Conservation (phyloP, 2,888 invertebrate species). For the Scelioninae gen. 2 region DNA sequence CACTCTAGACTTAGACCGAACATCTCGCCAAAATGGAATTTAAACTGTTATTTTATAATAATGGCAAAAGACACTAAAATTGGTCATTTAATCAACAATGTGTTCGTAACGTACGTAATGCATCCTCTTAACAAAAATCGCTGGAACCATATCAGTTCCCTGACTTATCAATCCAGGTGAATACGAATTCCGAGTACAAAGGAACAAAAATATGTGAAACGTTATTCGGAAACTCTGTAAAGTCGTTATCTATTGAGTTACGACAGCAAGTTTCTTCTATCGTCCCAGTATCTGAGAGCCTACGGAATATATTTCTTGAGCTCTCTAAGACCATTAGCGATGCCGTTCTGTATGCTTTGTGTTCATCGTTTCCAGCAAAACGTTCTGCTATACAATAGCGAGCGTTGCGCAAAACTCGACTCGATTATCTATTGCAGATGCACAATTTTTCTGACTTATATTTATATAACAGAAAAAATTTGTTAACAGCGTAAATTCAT, state of each 20-base stretch:
- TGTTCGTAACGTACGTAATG: too few relatives aligned
- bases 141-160: constrained; percentile 5
- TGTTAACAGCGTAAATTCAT: constrained; percentile 30
- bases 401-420: constrained; percentile 50
- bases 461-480: constrained; percentile 20
- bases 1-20: too few relatives aligned
- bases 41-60: too few relatives aligned
- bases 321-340: constrained; percentile 59
- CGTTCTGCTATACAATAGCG: constrained; percentile 65
- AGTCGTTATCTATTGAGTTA: constrained; percentile 56
- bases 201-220: constrained; percentile 27
- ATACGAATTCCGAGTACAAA: constrained; percentile 13
- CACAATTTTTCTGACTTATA: constrained; percentile 37
- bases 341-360: constrained; percentile 66
- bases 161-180: constrained; percentile 39
- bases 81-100: too few relatives aligned
- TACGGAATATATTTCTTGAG: constrained; percentile 56
- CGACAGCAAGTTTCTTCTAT: constrained; percentile 53
- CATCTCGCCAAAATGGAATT: too few relatives aligned
- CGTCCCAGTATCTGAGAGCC: constrained; percentile 51
- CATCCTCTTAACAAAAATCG: too few relatives aligned
- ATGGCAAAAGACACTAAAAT: too few relatives aligned
- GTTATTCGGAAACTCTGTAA: constrained; percentile 46
- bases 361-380: constrained; percentile 71
- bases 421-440: constrained; percentile 40